Percentiles rank a stretch among this genome's conserved stretches.
phyloP scores from a whole-genome alignment of 1,140 invertebrate species.

The Lepidurus couesii region DNA sequence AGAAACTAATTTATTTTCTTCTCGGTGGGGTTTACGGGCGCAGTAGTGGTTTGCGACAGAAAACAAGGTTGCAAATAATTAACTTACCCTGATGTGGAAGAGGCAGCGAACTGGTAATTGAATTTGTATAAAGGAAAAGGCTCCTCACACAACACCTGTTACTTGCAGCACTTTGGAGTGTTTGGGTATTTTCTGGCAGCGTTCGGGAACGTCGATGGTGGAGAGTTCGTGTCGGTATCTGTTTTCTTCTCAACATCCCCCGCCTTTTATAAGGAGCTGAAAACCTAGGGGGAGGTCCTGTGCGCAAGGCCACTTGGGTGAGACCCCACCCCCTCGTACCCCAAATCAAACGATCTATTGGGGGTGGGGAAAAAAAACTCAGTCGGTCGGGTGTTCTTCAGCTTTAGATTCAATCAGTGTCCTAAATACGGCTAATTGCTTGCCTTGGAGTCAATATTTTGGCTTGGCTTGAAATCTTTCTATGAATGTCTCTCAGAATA shows the following conservation, averaged over 20 bases:
- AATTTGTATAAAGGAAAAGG: neutral
- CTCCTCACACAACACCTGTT: neutral
- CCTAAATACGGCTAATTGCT: constrained; percentile 16
- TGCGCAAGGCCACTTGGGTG: neutral
- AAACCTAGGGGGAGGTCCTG: neutral
- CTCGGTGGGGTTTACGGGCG: neutral
- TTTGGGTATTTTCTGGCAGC: neutral
- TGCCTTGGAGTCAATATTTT: neutral
- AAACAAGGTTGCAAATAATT: neutral
- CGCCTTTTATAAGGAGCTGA: neutral
- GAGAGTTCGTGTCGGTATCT: neutral
- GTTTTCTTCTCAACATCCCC: neutral
- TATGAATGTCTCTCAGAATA: neutral
- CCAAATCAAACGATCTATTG: neutral
- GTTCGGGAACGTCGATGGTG: neutral
- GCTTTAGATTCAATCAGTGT: neutral
- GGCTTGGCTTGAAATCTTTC: neutral
- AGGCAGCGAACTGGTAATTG: neutral
- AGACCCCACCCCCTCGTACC: neutral
- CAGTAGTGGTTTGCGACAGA: neutral
- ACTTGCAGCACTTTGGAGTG: neutral
- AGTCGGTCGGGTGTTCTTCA: no score
- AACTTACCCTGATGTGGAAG: constrained; percentile 8
- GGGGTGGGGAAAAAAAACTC: neutral
- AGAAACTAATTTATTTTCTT: neutral